phyloP scores from a whole-genome alignment of 2,797 vertebrate species.

The Thalassophryne amazonica region DNA sequence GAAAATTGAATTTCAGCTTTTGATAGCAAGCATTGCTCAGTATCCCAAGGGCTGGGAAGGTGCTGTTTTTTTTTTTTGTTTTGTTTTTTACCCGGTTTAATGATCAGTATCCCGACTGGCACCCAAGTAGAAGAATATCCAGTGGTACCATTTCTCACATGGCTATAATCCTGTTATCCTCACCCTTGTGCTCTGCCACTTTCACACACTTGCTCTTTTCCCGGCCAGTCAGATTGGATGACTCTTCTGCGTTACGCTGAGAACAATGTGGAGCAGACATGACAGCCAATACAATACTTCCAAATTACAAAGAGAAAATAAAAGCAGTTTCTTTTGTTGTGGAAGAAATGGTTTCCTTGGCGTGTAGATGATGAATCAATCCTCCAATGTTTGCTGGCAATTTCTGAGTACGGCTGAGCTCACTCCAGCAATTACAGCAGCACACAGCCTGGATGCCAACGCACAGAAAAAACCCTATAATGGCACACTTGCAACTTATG shows the following conservation, averaged over 20 bases:
- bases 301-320: slow-evolving; percentile 34
- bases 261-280: slow-evolving; percentile 27
- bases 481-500: too few species aligned
- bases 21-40: slow-evolving; percentile 9
- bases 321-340: slow-evolving; percentile 26
- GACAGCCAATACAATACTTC: slow-evolving; percentile 35
- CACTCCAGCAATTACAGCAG: slow-evolving; percentile 56
- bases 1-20: slow-evolving; percentile 5
- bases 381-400: slow-evolving; percentile 52
- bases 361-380: slow-evolving; percentile 50
- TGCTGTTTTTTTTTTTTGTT: too few species aligned
- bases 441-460: slow-evolving; percentile 37
- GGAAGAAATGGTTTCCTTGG: slow-evolving; percentile 25
- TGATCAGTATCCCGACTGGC: slow-evolving; percentile 26
- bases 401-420: slow-evolving; percentile 48
- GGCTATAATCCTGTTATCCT: slow-evolving; percentile 20
- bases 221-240: slow-evolving; percentile 12
- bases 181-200: background rate
- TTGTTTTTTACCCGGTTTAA: slow-evolving; percentile 26
- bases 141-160: slow-evolving; percentile 17
- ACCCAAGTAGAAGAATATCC: slow-evolving; percentile 12
- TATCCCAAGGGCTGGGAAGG: background rate
- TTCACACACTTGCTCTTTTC: slow-evolving; percentile 4
- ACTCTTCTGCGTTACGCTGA: background rate
- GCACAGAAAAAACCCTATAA: slow-evolving; percentile 41